Evolutionary conservation across 2,113 vertebrate genomes (phyloP).

Genomic region (Donacobius atricapilla): DNA sequence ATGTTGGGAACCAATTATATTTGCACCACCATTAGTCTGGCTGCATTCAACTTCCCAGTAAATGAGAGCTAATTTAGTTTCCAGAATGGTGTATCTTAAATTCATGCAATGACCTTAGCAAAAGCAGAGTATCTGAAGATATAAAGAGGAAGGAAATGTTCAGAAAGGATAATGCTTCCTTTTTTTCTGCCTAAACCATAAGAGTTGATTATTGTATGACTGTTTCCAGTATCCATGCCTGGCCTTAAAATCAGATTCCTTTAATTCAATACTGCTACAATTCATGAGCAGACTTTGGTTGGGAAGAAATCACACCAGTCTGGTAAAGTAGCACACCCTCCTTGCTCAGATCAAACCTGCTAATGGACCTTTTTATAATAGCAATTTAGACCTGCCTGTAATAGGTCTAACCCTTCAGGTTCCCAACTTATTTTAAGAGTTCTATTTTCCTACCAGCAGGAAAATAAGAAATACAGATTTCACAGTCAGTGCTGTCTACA

Average conservation of each 20-base stretch:
- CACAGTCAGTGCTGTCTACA: neutral
- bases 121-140: slow-evolving; percentile 53
- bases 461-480: slow-evolving; percentile 28
- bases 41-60: slow-evolving; percentile 74
- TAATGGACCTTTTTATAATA: neutral
- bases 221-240: slow-evolving; percentile 4
- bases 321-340: slow-evolving; percentile 25
- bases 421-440: neutral
- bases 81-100: slow-evolving; percentile 73
- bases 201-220: neutral
- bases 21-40: slow-evolving; percentile 75
- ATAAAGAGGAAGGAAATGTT: slow-evolving; percentile 60
- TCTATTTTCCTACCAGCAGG: neutral
- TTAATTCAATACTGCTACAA: slow-evolving; percentile 30
- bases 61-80: slow-evolving; percentile 79
- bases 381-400: neutral
- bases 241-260: slow-evolving; percentile 28
- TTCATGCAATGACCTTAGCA: slow-evolving; percentile 73
- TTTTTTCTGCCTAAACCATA: neutral
- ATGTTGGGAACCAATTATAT: slow-evolving; percentile 80
- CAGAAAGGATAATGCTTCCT: slow-evolving; percentile 34
- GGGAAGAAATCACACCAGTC: neutral
- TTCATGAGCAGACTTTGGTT: slow-evolving; percentile 18
- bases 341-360: slow-evolving; percentile 25
- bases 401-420: slow-evolving; percentile 10